Evolutionary conservation across 2,113 vertebrate species (phyloP), one percentile per base, ranked within the genome.

Genomic region (Ranitomeya imitator): DNA sequence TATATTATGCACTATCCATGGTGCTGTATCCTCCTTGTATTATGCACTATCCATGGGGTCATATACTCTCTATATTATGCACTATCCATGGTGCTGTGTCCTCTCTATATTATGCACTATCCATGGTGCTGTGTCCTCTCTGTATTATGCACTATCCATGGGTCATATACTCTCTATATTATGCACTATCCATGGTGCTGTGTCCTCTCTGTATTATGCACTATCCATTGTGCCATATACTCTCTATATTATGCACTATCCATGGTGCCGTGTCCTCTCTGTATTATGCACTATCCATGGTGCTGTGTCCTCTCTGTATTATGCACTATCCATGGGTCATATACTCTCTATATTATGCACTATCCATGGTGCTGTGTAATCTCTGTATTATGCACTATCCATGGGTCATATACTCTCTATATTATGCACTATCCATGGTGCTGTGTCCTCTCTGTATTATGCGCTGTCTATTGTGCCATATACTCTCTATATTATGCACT

Each of bases 381-480:
- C 26, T 31, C 26, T 31, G 26, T 31, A 31, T 31, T 31, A 31
- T 31, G 26, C 26, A 31, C 26, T 31, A 31, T 31, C 26, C 26
- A 31, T 1, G 26, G 26, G 1, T 2, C 2, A 18, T 3, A 4
- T 2, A 0, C 8, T 45, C 71, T 74, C 1, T 74, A 8, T 37
- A 76, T 51, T 45, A 54, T 78, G 31, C 26, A 78, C 14, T 81
- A 18, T 81, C 23, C 79, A 61, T 81, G 26, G 26, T 81, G 79
- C 79, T 59, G 12, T 13, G 23, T 26, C 2, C 14, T 26, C 23
- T 60, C 2, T 80, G 23, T 3, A 59, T 11, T 61, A 37, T 19
- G 23, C 16, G 11, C 26, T 61, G 11, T 45, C 59, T 23, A 61
- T 81, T 26, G 79, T 61, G 79, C 79, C 61, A 7, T 37, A 61